Percentiles rank a stretch among this genome's conserved stretches.
Evolutionary conservation across 2,888 invertebrate genomes (phyloP).

Genomic region (Acanthoscelides obtectus): DNA sequence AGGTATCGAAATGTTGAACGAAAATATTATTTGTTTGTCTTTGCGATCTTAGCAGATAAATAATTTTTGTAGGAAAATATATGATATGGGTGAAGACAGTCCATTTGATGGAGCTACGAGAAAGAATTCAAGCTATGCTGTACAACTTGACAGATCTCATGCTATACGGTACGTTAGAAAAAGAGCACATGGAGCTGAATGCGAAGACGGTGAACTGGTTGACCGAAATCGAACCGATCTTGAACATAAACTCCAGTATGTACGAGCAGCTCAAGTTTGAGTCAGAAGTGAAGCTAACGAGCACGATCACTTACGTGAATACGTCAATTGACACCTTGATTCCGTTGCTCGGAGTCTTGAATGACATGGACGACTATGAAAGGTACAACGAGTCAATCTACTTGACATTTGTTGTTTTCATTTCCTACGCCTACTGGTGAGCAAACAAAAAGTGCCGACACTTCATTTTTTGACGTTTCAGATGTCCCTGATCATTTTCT

Average conservation of each 20-base stretch:
- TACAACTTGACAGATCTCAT: constrained; percentile 65
- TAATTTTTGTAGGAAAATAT: constrained; percentile 47
- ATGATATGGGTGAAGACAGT: constrained; percentile 74
- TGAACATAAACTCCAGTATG: constrained; percentile 72
- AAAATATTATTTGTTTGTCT: too few relatives aligned
- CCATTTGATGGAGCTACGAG: constrained; percentile 63
- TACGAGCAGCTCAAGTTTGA: constrained; percentile 79
- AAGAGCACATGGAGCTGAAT: constrained; percentile 74
- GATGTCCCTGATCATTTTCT: too few relatives aligned
- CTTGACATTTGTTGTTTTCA: too few relatives aligned
- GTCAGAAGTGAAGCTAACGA: constrained; percentile 75
- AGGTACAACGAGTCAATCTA: too few relatives aligned
- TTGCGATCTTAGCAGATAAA: constrained; percentile 69
- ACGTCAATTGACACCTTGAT: constrained; percentile 66
- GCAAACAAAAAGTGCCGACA: too few relatives aligned
- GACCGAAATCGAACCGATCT: constrained; percentile 71
- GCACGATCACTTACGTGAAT: constrained; percentile 65
- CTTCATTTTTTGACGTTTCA: too few relatives aligned
- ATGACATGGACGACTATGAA: constrained; percentile 78
- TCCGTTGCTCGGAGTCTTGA: constrained; percentile 60
- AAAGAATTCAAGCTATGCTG: constrained; percentile 64
- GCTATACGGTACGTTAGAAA: constrained; percentile 69
- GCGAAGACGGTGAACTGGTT: constrained; percentile 82
- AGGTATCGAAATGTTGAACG: constrained; percentile 52
- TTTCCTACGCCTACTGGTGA: too few relatives aligned